Evolutionary conservation across 2,888 invertebrate genomes (phyloP), one percentile per base, ranked within the genome.

Genomic region (Drosophila colorata): DNA sequence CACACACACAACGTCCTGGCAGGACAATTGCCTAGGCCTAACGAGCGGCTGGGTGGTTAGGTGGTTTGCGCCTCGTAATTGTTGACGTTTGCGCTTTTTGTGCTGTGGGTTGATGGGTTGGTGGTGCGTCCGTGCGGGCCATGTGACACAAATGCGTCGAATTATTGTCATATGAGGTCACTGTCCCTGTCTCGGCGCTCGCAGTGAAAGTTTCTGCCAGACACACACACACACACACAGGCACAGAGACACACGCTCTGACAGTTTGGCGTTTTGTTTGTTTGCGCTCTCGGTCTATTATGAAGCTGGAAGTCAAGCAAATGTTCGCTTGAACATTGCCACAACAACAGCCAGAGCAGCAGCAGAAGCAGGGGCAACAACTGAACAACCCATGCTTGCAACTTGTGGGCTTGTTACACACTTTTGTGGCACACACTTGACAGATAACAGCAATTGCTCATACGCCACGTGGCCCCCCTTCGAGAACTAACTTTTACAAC

Each of bases 111-210:
- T 8, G 43, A 25, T 25, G 49, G 28, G 52, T 51, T 48, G 57
- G 37, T 20, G 20, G 18, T n/a, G n/a, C n/a, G n/a, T n/a, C n/a
- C n/a, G n/a, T n/a, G 44, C 38, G 48, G 38, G 43, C 51, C 64
- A 47, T 78, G 64, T 90, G 88, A 73, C 87, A 89, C 80, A 87
- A 81, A 88, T 89, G 88, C 89, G 79, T 88, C 85, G 87, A 80
- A 89, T 86, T 88, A 86, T 89, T 86, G 75, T 87, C 86, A 80
- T 69, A 69, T 80, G 89, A 88, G 89, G 85, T 89, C 89, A 88
- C 79, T 86, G 89, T 86, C 75, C 87, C 70, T 80, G 69, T 61
- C 77, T 66, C 59, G 77, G 53, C 52, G 51, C 52, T 41, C 48
- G 28, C 57, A 89, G 86, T 87, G 85, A 89, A 89, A 86, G 85